These are phyloP conservation scores for Mormyrus lacerda DNA, from an alignment of 2,113 vertebrate genomes.

Conservation along the genomic window DNA sequence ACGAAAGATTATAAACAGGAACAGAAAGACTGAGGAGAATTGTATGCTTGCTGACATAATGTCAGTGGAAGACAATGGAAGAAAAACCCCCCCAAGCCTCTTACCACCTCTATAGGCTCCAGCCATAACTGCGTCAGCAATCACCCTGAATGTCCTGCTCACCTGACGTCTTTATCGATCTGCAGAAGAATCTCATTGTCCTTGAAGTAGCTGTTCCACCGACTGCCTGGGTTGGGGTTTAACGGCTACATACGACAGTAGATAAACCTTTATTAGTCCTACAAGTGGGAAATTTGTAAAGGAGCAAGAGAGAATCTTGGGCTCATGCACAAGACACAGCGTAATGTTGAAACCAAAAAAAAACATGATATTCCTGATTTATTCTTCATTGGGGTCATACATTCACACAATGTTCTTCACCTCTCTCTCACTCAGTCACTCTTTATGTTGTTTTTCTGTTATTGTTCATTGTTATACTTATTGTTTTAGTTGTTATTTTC, in stretches of 20 bases:
- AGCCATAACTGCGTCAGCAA: background rate
- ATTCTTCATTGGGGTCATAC: background rate
- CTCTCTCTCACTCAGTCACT: background rate
- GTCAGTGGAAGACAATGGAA: background rate
- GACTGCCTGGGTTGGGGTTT: conserved; percentile 90
- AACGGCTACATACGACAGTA: conserved; percentile 68
- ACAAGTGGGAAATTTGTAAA: too few species aligned
- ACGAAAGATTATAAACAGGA: background rate
- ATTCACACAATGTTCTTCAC: background rate
- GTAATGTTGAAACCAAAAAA: background rate
- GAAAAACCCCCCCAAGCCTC: background rate
- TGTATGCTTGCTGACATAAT: background rate
- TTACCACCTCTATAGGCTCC: background rate
- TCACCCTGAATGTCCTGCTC: conserved; percentile 18
- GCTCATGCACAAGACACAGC: background rate
- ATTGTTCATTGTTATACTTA: background rate
- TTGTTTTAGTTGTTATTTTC: background rate
- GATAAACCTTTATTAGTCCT: too few species aligned
- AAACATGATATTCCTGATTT: background rate
- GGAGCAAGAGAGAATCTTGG: background rate
- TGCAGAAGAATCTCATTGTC: conserved; percentile 94
- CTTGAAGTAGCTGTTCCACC: conserved; percentile 96
- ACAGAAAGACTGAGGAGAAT: background rate
- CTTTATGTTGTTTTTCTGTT: too few species aligned
- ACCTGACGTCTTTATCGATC: conserved; percentile 98